Percentiles rank a stretch among this genome's conserved stretches.
Conservation (phyloP, 2,888 invertebrate genomes). For the Lathronympha strigana region DNA sequence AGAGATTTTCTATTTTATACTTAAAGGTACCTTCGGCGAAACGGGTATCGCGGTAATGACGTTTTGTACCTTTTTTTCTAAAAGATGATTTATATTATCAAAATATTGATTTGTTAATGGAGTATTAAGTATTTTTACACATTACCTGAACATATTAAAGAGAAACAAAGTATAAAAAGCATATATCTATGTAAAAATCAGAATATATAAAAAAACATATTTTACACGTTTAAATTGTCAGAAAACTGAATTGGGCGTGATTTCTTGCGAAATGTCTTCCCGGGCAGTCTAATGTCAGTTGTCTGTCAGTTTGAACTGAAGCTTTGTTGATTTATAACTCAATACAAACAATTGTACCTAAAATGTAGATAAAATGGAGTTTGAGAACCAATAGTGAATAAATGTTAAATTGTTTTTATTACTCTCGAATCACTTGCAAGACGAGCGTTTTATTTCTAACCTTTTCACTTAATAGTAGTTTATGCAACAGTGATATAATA, state of each 20-base stretch:
- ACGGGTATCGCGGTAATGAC: constrained; percentile 62
- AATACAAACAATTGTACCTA: constrained; percentile 81
- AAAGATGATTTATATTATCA: constrained; percentile 74
- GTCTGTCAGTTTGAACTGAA: constrained; percentile 59
- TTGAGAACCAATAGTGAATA: constrained; percentile 82
- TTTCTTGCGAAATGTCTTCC: constrained; percentile 7
- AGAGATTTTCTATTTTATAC: constrained; percentile 77
- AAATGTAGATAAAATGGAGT: constrained; percentile 71
- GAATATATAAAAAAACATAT: constrained; percentile 77
- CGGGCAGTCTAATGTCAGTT: constrained; percentile 40
- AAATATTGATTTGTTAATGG: constrained; percentile 78
- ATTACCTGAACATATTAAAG: constrained; percentile 78
- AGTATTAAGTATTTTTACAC: constrained; percentile 82
- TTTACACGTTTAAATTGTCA: constrained; percentile 65
- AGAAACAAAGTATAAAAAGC: constrained; percentile 68
- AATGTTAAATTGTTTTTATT: constrained; percentile 83
- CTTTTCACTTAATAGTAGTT: not conserved
- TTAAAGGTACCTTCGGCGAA: constrained; percentile 61
- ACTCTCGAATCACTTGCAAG: constrained; percentile 83
- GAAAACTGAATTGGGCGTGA: constrained; percentile 44
- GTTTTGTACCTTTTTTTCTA: constrained; percentile 78
- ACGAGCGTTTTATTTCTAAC: constrained; percentile 68
- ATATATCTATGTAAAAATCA: constrained; percentile 74
- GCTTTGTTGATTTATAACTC: constrained; percentile 80
- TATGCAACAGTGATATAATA: not conserved